These are phyloP conservation scores for Busseola fusca DNA, from an alignment of 2,888 invertebrate genomes.

Conservation along the genomic window DNA sequence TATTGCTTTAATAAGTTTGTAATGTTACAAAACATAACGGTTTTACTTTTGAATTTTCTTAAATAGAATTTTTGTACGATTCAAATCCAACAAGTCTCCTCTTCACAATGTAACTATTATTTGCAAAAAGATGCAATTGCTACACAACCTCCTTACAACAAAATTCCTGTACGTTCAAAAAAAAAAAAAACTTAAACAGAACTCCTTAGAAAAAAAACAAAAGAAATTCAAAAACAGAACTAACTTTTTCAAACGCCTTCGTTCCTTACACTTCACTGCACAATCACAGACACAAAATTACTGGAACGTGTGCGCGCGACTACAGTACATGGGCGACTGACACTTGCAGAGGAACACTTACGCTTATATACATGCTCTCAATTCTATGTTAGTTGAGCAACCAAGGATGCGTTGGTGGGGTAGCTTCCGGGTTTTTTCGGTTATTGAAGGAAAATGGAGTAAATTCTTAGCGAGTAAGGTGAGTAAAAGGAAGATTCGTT, in stretches of 20 bases:
- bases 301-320: constrained; percentile 39
- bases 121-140: constrained; percentile 11
- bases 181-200: neutral
- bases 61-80: neutral
- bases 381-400: constrained; percentile 64
- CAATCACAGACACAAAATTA: constrained; percentile 52
- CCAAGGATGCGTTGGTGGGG: constrained; percentile 67
- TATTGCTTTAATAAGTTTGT: neutral
- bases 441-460: constrained; percentile 26
- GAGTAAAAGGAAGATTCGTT: neutral
- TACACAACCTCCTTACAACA: neutral
- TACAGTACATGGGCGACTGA: constrained; percentile 52
- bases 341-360: constrained; percentile 27
- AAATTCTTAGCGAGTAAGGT: constrained; percentile 17
- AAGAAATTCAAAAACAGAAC: constrained; percentile 37
- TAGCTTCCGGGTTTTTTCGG: constrained; percentile 64
- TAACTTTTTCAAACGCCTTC: constrained; percentile 55
- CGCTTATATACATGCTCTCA: constrained; percentile 75
- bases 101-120: neutral
- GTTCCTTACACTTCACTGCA: constrained; percentile 58
- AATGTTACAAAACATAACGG: neutral
- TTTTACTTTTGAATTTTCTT: neutral
- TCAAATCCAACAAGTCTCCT: neutral
- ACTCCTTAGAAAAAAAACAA: neutral
- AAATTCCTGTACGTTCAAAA: neutral